phyloP scores from a whole-genome alignment of 2,888 invertebrate genomes.

The Synergus japonicus region DNA sequence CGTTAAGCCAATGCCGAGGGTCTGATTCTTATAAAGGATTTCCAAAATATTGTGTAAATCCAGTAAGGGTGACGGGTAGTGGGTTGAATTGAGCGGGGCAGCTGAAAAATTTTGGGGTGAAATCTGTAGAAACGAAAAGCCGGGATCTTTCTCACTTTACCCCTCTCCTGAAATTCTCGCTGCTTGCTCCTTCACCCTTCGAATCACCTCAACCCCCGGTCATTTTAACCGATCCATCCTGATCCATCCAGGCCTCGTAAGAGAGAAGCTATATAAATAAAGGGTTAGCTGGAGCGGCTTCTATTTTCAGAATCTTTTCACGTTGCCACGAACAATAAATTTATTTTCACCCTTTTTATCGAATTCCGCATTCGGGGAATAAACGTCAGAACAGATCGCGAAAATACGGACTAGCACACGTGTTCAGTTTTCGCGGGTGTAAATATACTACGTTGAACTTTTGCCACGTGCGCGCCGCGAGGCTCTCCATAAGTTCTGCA shows the following conservation, averaged over 20 bases:
- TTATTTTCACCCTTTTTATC: conserved; percentile 50
- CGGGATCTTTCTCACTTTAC: conserved; percentile 44
- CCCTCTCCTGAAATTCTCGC: conserved; percentile 13
- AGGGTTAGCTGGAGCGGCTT: conserved; percentile 67
- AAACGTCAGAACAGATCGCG: conserved; percentile 23
- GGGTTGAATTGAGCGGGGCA: conserved; percentile 58
- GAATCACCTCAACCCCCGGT: conserved; percentile 52
- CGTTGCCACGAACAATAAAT: conserved; percentile 50
- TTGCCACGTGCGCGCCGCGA: conserved; percentile 21
- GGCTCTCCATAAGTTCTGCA: background rate
- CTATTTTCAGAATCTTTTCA: conserved; percentile 46
- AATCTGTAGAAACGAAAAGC: conserved; percentile 65
- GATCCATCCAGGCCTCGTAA: conserved; percentile 55
- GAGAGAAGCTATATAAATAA: conserved; percentile 72
- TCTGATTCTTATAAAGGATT: conserved; percentile 73
- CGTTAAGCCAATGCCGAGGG: conserved; percentile 52
- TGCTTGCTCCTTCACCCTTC: conserved; percentile 52
- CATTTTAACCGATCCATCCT: conserved; percentile 53
- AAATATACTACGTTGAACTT: conserved; percentile 8
- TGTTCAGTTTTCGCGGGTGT: conserved; percentile 41
- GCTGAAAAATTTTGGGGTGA: conserved; percentile 76
- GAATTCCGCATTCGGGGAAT: conserved; percentile 55
- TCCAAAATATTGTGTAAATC: conserved; percentile 78
- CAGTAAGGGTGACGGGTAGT: conserved; percentile 57
- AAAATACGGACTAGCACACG: conserved; percentile 41